Percentiles rank a stretch among this genome's conserved stretches.
phyloP scores from a whole-genome alignment of 2,113 vertebrate species.

The Mionectes macconnelli region DNA sequence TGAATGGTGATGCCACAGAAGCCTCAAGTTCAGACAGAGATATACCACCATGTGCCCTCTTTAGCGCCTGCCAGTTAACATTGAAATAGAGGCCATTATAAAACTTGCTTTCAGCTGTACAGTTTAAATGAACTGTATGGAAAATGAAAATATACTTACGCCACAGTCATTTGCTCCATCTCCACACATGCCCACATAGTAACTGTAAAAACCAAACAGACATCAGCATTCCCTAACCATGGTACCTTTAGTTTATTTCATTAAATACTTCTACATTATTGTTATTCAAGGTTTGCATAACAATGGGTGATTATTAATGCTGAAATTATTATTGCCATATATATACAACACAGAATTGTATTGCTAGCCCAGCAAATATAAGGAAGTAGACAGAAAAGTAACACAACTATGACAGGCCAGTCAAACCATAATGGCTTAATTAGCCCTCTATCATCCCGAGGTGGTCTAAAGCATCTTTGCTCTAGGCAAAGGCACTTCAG shows the following conservation, averaged over 20 bases:
- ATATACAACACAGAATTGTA: too few species aligned
- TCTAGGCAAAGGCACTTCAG: not conserved
- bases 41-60: constrained; percentile 93
- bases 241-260: not conserved
- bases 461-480: not conserved
- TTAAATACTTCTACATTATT: not conserved
- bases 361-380: too few species aligned
- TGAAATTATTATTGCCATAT: not conserved
- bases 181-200: constrained; percentile 97
- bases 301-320: not conserved
- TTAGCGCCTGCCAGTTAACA: constrained; percentile 82
- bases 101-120: not conserved
- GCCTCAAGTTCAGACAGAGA: constrained; percentile 97
- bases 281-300: not conserved
- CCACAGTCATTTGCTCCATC: constrained; percentile 98
- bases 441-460: not conserved
- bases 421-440: not conserved
- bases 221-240: not conserved
- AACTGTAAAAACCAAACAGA: constrained; percentile 77
- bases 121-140: not conserved
- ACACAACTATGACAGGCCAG: not conserved
- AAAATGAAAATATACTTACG: constrained; percentile 76
- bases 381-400: not conserved
- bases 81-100: not conserved
- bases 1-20: constrained; percentile 97